Evolutionary conservation across 1,140 invertebrate species (phyloP).

Genomic region (Cydia pomonella): DNA sequence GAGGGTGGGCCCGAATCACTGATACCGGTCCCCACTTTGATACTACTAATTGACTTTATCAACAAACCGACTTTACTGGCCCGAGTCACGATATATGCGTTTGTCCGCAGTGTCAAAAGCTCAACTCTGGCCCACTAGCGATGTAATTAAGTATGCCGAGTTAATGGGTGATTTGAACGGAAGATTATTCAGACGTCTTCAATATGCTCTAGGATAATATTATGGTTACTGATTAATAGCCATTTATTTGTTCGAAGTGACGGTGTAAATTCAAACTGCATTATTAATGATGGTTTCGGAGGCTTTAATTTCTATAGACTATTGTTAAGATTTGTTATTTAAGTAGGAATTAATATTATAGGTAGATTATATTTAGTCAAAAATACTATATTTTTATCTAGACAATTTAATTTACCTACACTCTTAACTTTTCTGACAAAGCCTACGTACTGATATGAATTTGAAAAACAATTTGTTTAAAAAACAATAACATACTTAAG

Average conservation of each 20-base stretch:
- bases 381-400: too few species aligned
- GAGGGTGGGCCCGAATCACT: conserved; percentile 72
- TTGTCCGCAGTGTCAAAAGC: conserved; percentile 77
- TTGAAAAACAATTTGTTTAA: too few species aligned
- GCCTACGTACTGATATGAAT: too few species aligned
- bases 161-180: conserved; percentile 71
- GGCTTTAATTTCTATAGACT: background rate
- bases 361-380: too few species aligned
- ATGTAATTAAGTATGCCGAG: conserved; percentile 72
- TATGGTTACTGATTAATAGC: conserved; percentile 28
- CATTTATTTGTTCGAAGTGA: conserved; percentile 24
- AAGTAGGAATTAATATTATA: too few species aligned
- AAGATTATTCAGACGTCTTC: conserved; percentile 33
- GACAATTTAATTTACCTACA: too few species aligned
- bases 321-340: background rate
- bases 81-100: conserved; percentile 78
- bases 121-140: conserved; percentile 69
- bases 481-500: too few species aligned
- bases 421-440: too few species aligned
- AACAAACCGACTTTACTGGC: conserved; percentile 79
- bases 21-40: conserved; percentile 77
- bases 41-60: conserved; percentile 80
- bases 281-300: conserved; percentile 15
- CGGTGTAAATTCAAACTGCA: conserved; percentile 25
- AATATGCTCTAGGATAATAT: conserved; percentile 26